Conservation (phyloP, 2,797 vertebrate genomes). For the Amblyopsis hoosieri region DNA sequence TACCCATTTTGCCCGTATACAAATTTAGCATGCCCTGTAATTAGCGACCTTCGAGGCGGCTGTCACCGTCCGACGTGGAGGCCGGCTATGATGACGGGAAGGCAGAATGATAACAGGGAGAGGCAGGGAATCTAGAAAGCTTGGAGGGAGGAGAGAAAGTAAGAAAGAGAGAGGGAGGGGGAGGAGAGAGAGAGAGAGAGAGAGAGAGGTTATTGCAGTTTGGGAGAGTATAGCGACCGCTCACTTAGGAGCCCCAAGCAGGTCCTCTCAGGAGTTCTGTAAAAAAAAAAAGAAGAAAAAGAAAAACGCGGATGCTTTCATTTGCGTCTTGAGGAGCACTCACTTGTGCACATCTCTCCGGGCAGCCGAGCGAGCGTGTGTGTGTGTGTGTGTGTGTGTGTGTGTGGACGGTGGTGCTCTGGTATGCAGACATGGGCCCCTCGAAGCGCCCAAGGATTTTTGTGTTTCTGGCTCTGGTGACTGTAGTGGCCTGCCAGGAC, state of each 20-base stretch:
- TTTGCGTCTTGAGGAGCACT: slow-evolving; percentile 16
- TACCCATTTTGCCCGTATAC: slow-evolving; percentile 18
- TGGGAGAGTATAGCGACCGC: slow-evolving; percentile 33
- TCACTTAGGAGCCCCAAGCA: slow-evolving; percentile 47
- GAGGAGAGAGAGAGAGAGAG: slow-evolving; percentile 2
- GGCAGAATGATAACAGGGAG: slow-evolving; percentile 17
- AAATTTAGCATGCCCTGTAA: slow-evolving; percentile 59
- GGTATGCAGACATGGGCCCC: slow-evolving; percentile 63
- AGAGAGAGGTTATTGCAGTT: slow-evolving; percentile 49
- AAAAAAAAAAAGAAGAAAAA: too few relatives aligned
- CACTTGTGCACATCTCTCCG: slow-evolving; percentile 1
- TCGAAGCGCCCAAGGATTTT: slow-evolving; percentile 62
- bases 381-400: background rate
- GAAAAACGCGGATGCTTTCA: slow-evolving; percentile 59
- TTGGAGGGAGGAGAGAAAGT: slow-evolving; percentile 18
- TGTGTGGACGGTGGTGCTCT: slow-evolving; percentile 51
- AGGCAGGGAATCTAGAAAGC: slow-evolving; percentile 29
- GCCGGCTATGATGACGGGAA: slow-evolving; percentile 39
- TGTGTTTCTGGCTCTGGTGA: slow-evolving; percentile 71
- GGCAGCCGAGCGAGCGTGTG: slow-evolving; percentile 7
- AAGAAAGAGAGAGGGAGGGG: slow-evolving; percentile 17
- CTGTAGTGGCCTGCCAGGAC: slow-evolving; percentile 67
- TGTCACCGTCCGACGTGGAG: slow-evolving; percentile 42
- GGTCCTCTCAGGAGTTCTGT: slow-evolving; percentile 59
- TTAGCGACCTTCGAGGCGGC: slow-evolving; percentile 40